These are phyloP conservation scores for Atrichornis clamosus DNA, from an alignment of 2,113 vertebrate species.

Conservation along the genomic window DNA sequence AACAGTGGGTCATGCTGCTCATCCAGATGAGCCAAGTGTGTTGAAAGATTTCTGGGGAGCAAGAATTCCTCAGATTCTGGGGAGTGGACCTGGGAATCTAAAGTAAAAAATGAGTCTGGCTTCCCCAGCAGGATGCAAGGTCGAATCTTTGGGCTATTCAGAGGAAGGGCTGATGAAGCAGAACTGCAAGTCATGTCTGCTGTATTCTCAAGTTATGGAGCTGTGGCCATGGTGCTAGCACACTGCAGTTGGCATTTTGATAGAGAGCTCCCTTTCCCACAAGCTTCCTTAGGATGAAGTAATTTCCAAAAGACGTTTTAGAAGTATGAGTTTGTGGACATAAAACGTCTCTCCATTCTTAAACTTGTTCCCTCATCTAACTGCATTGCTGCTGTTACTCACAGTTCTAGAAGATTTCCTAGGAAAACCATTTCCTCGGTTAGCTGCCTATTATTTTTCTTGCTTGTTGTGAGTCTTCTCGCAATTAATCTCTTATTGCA, in stretches of 20 bases:
- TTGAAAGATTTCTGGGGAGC: neutral
- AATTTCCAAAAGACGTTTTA: neutral
- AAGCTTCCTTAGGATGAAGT: neutral
- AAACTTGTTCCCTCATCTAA: neutral
- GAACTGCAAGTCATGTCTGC: neutral
- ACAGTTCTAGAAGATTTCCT: neutral
- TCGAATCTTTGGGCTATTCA: neutral
- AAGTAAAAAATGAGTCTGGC: neutral
- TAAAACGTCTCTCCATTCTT: neutral
- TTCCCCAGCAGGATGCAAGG: neutral
- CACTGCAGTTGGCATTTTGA: neutral
- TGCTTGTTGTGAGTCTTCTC: neutral
- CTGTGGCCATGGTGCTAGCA: fast-evolving
- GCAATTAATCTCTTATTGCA: neutral
- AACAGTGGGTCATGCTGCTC: fast-evolving
- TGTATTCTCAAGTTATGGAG: neutral
- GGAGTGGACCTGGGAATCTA: neutral
- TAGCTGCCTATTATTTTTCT: neutral
- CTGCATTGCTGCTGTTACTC: neutral
- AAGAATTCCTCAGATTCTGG: neutral
- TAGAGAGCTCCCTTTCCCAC: neutral
- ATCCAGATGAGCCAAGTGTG: neutral
- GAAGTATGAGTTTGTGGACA: neutral
- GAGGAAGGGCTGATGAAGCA: neutral
- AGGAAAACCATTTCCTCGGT: neutral